These are phyloP conservation scores for Caenorhabditis elegans DNA, from an alignment of 1,140 invertebrate species.

Conservation along the genomic window DNA sequence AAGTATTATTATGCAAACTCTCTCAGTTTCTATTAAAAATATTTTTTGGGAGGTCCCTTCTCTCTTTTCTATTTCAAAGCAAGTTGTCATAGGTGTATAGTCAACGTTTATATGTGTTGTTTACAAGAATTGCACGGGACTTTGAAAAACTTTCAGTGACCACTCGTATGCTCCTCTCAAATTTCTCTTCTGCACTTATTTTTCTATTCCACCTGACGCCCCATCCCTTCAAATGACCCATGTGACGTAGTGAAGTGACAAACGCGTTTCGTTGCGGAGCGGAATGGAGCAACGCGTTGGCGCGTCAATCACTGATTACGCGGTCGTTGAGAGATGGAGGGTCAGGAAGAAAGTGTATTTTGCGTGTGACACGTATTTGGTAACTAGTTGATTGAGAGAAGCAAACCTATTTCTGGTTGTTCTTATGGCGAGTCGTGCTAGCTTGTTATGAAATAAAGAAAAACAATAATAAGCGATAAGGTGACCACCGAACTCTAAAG, in stretches of 20 bases:
- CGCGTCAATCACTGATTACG: slow-evolving; percentile 10
- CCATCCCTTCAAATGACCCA: slow-evolving; percentile 4
- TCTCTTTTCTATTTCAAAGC: background rate
- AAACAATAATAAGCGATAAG: background rate
- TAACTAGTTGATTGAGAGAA: background rate
- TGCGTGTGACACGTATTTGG: background rate
- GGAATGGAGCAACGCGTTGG: background rate
- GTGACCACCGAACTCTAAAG: background rate
- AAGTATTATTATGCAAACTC: too few species aligned
- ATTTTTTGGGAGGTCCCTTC: too few species aligned
- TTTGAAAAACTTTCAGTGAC: background rate
- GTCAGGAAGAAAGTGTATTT: background rate
- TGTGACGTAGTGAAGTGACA: background rate
- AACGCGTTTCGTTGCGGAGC: background rate
- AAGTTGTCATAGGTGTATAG: background rate
- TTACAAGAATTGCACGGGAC: background rate
- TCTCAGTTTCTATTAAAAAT: too few species aligned
- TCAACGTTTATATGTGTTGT: background rate
- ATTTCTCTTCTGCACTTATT: slow-evolving; percentile 20
- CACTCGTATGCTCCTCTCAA: slow-evolving; percentile 1
- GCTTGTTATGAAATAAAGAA: background rate
- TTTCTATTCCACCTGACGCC: background rate
- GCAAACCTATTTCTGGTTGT: too few species aligned
- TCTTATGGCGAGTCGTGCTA: background rate
- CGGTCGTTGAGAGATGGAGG: background rate